Evolutionary conservation across 2,113 vertebrate genomes (phyloP).

Genomic region (Siniperca knerii): DNA sequence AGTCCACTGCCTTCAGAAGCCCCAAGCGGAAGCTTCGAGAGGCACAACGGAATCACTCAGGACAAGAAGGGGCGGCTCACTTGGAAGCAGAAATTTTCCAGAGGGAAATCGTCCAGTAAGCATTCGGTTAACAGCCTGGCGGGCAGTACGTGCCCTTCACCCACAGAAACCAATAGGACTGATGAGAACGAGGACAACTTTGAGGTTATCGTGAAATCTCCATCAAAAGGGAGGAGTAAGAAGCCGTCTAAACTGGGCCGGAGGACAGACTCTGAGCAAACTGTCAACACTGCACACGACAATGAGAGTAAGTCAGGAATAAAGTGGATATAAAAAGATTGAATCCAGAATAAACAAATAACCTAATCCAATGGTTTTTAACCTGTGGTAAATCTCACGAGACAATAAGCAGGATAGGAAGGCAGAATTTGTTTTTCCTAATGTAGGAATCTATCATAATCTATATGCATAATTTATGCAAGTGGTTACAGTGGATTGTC

Average conservation of each 20-base stretch:
- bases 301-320: conserved; percentile 66
- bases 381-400: too few relatives aligned
- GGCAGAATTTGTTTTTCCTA: too few relatives aligned
- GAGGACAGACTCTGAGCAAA: conserved; percentile 41
- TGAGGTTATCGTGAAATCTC: conserved; percentile 20
- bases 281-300: conserved; percentile 41
- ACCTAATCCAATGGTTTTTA: too few relatives aligned
- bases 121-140: conserved; percentile 6
- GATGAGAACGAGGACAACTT: conserved; percentile 48
- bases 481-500: not conserved
- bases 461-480: not conserved
- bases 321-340: too few relatives aligned
- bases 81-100: not conserved
- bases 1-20: conserved; percentile 20
- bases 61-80: conserved; percentile 28
- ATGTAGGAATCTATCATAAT: not conserved
- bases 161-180: not conserved
- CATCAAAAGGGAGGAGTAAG: conserved; percentile 40
- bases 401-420: not conserved
- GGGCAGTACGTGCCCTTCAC: not conserved
- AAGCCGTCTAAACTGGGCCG: not conserved
- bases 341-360: not conserved
- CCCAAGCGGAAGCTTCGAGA: conserved; percentile 4
- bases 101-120: conserved; percentile 20
- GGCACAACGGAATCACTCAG: not conserved